Conservation (phyloP, 2,797 vertebrate species). For the Prionace glauca region DNA sequence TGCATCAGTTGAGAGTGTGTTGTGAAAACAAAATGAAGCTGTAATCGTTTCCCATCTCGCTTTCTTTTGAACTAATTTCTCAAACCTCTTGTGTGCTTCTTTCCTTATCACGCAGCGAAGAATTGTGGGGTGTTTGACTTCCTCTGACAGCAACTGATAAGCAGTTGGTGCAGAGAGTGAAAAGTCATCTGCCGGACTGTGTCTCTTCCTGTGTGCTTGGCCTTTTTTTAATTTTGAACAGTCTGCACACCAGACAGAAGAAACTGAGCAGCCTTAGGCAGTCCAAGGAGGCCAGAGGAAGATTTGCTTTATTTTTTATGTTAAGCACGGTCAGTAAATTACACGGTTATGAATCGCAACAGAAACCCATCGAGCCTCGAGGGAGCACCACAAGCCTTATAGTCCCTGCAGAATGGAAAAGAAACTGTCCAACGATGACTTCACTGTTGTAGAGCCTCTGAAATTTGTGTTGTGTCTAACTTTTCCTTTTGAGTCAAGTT, state of each 20-base stretch:
- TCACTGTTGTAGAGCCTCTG: slow-evolving; percentile 5
- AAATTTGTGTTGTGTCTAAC: not conserved
- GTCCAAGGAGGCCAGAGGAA: not conserved
- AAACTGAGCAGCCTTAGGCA: not conserved
- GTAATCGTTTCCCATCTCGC: not conserved
- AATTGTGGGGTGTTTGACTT: slow-evolving; percentile 76
- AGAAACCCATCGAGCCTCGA: not conserved
- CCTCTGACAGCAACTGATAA: slow-evolving; percentile 60
- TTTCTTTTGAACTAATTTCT: slow-evolving; percentile 18
- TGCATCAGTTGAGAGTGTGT: slow-evolving; percentile 9
- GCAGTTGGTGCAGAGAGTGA: slow-evolving; percentile 49
- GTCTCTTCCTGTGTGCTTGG: slow-evolving; percentile 36
- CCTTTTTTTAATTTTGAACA: not conserved
- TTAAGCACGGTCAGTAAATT: not conserved
- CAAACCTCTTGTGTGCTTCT: slow-evolving; percentile 44
- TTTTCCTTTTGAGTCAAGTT: not conserved
- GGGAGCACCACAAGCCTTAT: slow-evolving; percentile 36
- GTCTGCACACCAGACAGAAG: not conserved
- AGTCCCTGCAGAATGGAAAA: not conserved
- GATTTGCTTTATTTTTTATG: not conserved
- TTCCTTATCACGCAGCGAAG: slow-evolving; percentile 71
- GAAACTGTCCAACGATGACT: not conserved
- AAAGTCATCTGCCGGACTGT: slow-evolving; percentile 47
- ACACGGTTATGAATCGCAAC: not conserved
- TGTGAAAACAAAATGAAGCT: not conserved